Evolutionary conservation across 1,140 invertebrate genomes (phyloP).

Genomic region (Helicoverpa zea): DNA sequence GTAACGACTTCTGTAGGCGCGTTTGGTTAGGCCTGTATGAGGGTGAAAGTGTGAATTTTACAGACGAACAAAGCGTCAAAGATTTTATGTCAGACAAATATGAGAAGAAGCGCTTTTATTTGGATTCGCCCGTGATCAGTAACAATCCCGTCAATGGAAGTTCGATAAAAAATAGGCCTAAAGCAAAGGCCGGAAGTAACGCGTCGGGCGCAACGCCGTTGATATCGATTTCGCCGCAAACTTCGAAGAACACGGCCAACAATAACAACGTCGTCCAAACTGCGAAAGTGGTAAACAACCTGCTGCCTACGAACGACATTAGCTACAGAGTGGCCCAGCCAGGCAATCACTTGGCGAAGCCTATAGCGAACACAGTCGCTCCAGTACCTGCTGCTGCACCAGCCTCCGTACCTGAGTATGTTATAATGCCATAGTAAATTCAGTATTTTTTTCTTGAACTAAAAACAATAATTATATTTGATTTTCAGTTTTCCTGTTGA

Average conservation of each 20-base stretch:
- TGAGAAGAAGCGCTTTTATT: constrained; percentile 93
- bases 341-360: constrained; percentile 67
- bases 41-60: constrained; percentile 89
- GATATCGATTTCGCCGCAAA: constrained; percentile 77
- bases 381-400: constrained; percentile 52
- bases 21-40: constrained; percentile 97
- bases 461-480: constrained; percentile 46
- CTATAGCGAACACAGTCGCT: constrained; percentile 60
- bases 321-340: constrained; percentile 75
- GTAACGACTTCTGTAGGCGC: constrained; percentile 97
- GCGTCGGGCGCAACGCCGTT: constrained; percentile 65
- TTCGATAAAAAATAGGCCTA: constrained; percentile 73
- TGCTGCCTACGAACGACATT: constrained; percentile 63
- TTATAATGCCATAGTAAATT: constrained; percentile 23
- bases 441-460: not conserved
- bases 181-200: constrained; percentile 68
- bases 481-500: constrained; percentile 85
- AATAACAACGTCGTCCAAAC: constrained; percentile 69
- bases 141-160: constrained; percentile 72
- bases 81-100: constrained; percentile 98
- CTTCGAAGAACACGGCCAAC: constrained; percentile 64
- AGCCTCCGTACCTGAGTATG: constrained; percentile 80
- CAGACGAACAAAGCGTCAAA: constrained; percentile 93
- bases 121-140: constrained; percentile 69
- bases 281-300: constrained; percentile 72